Evolutionary conservation across 64 coral and sea anemone species (phyloP).

Genomic region (Stichodactyla mertensii): DNA sequence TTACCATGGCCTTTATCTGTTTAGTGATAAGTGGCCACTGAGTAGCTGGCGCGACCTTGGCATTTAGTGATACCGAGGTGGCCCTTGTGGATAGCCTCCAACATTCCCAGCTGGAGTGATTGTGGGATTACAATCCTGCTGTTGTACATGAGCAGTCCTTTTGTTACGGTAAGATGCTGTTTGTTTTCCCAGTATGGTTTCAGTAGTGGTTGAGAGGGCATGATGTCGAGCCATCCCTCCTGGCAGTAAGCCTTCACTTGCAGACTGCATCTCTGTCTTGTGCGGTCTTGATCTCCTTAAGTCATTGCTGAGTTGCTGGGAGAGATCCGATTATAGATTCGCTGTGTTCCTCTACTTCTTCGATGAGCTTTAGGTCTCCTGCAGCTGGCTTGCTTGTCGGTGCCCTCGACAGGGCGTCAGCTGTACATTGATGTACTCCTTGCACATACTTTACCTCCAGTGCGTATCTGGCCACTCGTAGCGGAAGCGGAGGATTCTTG

Average conservation of each 20-base stretch:
- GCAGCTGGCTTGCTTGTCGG: not conserved
- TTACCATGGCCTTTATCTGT: constrained; percentile 30
- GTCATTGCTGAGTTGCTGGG: too few relatives aligned
- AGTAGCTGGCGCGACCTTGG: constrained; percentile 8
- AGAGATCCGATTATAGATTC: not conserved
- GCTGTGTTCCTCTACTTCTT: not conserved
- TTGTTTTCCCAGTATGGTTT: too few relatives aligned
- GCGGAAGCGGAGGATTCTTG: constrained; percentile 22
- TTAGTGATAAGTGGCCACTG: constrained; percentile 14
- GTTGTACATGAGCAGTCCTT: constrained; percentile 9
- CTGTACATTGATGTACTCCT: too few relatives aligned
- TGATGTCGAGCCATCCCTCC: not conserved
- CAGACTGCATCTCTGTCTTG: not conserved
- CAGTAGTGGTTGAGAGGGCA: not conserved
- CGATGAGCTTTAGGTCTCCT: too few relatives aligned
- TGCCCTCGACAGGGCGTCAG: not conserved
- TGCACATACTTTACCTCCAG: not conserved
- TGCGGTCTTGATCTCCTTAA: not conserved
- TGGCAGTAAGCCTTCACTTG: not conserved
- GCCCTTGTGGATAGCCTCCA: not conserved
- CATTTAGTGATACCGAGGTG: constrained; percentile 39
- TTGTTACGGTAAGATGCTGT: not conserved
- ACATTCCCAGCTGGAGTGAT: not conserved
- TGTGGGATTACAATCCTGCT: constrained; percentile 22
- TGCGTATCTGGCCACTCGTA: constrained; percentile 17